Evolutionary conservation across 2,113 vertebrate species (phyloP).

Genomic region (Cottus gobio): DNA sequence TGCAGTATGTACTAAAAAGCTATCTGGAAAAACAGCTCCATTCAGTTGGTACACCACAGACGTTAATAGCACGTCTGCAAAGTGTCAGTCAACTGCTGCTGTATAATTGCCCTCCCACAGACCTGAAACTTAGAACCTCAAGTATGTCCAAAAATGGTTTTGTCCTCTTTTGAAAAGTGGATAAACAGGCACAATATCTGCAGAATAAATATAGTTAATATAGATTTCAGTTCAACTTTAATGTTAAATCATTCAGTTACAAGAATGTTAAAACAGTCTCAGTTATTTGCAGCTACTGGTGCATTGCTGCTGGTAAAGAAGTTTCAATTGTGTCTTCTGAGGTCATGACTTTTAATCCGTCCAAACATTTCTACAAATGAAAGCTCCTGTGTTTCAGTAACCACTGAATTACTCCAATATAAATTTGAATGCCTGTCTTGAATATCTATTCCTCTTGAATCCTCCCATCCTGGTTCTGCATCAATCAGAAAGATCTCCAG

Average conservation of each 20-base stretch:
- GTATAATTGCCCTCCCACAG: neutral
- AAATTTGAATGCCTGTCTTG: conserved; percentile 31
- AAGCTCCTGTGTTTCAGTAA: conserved; percentile 15
- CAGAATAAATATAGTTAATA: neutral
- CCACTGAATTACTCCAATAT: conserved; percentile 29
- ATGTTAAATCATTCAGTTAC: neutral
- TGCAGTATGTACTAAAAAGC: too few species aligned
- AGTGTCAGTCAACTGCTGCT: neutral
- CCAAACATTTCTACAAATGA: conserved; percentile 49
- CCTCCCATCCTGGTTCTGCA: conserved; percentile 41
- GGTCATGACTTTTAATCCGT: conserved; percentile 38
- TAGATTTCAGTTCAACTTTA: neutral
- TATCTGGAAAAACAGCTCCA: too few species aligned
- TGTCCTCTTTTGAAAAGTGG: neutral
- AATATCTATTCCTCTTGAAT: conserved; percentile 21
- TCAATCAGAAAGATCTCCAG: conserved; percentile 41
- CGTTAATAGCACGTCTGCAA: neutral
- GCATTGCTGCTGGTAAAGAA: conserved; percentile 1
- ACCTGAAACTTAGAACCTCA: neutral
- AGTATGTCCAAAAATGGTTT: neutral
- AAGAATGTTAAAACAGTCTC: conserved; percentile 4
- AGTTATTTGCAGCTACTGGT: neutral
- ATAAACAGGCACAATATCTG: neutral
- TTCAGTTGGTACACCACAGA: neutral
- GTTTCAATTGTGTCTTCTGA: conserved; percentile 25